Base-by-base conservation (phyloP, 92 coral and sea anemone species). In the Siderastrea siderea region DNA sequence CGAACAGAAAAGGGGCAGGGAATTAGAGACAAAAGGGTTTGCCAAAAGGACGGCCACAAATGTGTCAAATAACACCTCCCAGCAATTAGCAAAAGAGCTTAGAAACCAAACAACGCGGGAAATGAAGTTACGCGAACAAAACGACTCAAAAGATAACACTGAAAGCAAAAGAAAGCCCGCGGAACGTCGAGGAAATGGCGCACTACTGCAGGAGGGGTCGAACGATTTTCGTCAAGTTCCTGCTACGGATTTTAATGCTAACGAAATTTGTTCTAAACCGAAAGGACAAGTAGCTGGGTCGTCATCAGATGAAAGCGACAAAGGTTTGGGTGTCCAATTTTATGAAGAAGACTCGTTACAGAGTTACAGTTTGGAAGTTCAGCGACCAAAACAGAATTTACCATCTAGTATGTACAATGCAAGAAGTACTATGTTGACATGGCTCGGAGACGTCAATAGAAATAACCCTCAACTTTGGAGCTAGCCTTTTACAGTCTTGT, bases 381-480 rank as follows among this genome's bases (percentile, higher is more conserved):
- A 60, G 60, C 19, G 68, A 17, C 0, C 16, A 2, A 57, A 55
- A 19, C 66, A 71, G 12, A 70, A 15, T 73, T 12, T 58, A 1
- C 80, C 72, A 4, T 61, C 81, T 52, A 84, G 80, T 49, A 74
- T 84, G 87, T 84, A 84, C 74, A n/a, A 71, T 60, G 10, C 52
- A 48, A 74, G n/a, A 74, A 65, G 64, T 7, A 61, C 60, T 38
- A 43, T 84, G 62, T 68, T 84, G n/a, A 5, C 26, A 16, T 84
- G 87, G 87, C 80, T 84, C 5, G 87, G 80, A 8, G 87, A 84
- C 17, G 87, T 84, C 6, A 73, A 83, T 16, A 68, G 53, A 53
- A 54, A 38, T 55, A 81, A 81, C 38, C 85, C 85, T 14, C 75
- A 69, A 46, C 26, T 81, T 68, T 68, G 64, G 76, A 46, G 65